Evolutionary conservation across 1,140 invertebrate genomes (phyloP).

Genomic region (Leptopilina boulardi): DNA sequence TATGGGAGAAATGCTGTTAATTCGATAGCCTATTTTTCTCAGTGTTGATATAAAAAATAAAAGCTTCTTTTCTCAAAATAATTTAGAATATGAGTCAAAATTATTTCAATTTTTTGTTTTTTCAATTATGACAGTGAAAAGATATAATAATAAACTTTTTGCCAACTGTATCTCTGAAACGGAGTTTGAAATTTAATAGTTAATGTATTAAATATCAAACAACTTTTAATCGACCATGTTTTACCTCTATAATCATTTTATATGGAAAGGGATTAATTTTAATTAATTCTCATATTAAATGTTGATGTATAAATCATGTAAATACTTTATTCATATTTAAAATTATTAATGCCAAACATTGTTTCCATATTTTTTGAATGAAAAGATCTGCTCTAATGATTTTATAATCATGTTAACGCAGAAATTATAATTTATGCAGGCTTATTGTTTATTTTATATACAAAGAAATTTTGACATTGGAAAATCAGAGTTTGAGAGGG

Average conservation of each 20-base stretch:
- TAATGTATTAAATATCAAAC: not conserved
- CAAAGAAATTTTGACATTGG: not conserved
- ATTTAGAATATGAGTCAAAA: too few relatives aligned
- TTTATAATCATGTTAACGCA: not conserved
- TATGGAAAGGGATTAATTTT: not conserved
- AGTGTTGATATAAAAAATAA: too few relatives aligned
- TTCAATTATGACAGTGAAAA: too few relatives aligned
- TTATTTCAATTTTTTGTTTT: too few relatives aligned
- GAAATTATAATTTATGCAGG: not conserved
- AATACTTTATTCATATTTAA: not conserved
- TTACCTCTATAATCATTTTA: not conserved
- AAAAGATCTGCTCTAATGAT: not conserved
- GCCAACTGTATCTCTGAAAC: not conserved
- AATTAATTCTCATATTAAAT: not conserved
- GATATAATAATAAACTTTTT: not conserved
- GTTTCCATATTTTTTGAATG: not conserved
- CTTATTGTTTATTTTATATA: not conserved
- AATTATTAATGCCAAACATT: not conserved
- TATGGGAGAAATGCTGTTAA: too few relatives aligned
- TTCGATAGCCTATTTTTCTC: too few relatives aligned
- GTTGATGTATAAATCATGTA: not conserved
- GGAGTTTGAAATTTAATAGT: not conserved
- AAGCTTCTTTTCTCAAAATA: too few relatives aligned
- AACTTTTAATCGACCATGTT: not conserved
- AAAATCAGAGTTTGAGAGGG: not conserved